phyloP scores from a whole-genome alignment of 2,888 invertebrate species.

The Catocala fraxini region DNA sequence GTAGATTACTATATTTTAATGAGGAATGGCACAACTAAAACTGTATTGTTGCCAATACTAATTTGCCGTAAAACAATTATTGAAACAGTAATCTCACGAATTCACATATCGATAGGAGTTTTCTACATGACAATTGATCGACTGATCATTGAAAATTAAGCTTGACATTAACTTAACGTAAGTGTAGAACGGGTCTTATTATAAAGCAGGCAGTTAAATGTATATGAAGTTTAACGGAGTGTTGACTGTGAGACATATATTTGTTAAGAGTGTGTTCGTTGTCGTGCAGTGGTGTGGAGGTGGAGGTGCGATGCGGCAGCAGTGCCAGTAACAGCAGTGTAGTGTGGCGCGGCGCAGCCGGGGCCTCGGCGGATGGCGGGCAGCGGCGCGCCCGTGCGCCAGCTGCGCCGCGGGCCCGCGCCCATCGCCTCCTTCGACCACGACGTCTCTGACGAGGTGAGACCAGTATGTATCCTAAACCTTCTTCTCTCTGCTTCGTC shows the following conservation, averaged over 20 bases:
- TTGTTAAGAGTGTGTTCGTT: slow-evolving; percentile 3
- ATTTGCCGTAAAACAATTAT: too few relatives aligned
- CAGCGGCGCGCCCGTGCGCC: slow-evolving; percentile 75
- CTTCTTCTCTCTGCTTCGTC: slow-evolving; percentile 64
- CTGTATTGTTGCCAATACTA: too few relatives aligned
- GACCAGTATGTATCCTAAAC: slow-evolving; percentile 85
- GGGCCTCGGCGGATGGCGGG: slow-evolving; percentile 55
- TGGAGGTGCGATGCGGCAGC: slow-evolving; percentile 18
- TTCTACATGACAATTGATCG: not conserved
- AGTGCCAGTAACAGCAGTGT: slow-evolving; percentile 17
- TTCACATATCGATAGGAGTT: not conserved
- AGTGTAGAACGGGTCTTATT: not conserved
- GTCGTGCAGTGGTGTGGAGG: slow-evolving; percentile 2
- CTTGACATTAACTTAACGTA: not conserved
- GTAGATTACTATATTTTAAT: not conserved
- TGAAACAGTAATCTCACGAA: not conserved
- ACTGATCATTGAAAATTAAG: not conserved
- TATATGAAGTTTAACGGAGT: too few relatives aligned
- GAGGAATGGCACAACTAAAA: too few relatives aligned
- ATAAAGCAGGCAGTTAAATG: too few relatives aligned
- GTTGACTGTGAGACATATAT: not conserved
- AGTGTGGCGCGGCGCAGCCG: slow-evolving; percentile 31
- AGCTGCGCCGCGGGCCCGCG: slow-evolving; percentile 96
- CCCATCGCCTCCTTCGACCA: slow-evolving; percentile 97
- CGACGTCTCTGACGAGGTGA: slow-evolving; percentile 94